Conservation (phyloP, 2,113 vertebrate species). For the Rhinolophus sinicus region DNA sequence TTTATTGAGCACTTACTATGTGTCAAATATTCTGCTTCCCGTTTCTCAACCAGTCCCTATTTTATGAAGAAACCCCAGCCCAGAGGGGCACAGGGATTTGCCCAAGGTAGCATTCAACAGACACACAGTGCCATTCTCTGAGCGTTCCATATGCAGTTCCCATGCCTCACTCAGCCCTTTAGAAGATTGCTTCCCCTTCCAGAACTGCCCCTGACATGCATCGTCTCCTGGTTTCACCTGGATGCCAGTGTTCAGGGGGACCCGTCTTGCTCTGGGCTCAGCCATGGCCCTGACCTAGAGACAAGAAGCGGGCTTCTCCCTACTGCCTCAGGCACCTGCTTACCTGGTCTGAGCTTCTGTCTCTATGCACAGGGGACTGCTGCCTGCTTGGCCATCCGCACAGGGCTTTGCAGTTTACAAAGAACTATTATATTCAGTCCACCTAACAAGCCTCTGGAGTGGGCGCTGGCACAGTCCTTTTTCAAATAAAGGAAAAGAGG, state of each 20-base stretch:
- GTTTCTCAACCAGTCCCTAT: neutral
- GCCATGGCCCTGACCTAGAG: neutral
- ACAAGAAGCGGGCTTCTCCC: neutral
- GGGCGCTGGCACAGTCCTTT: neutral
- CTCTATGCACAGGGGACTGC: neutral
- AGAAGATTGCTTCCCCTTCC: neutral
- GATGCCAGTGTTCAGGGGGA: neutral
- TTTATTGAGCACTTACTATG: neutral
- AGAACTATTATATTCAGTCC: neutral
- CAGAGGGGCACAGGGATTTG: neutral
- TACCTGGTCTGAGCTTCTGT: neutral
- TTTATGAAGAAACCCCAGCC: neutral
- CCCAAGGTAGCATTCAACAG: neutral
- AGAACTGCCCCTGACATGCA: too few species aligned
- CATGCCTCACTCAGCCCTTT: rapidly evolving
- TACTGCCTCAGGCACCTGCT: neutral
- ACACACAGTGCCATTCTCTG: rapidly evolving
- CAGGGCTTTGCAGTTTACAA: neutral
- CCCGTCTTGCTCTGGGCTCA: neutral
- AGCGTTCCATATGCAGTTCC: too few species aligned
- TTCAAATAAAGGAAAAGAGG: neutral
- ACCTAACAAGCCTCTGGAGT: too few species aligned
- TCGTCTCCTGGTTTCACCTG: neutral
- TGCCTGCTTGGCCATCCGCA: neutral
- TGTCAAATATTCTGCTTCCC: neutral